Percentiles rank a stretch among this genome's conserved stretches.
Conservation (phyloP, 2,888 invertebrate genomes). For the Lithophane semibrunnea region DNA sequence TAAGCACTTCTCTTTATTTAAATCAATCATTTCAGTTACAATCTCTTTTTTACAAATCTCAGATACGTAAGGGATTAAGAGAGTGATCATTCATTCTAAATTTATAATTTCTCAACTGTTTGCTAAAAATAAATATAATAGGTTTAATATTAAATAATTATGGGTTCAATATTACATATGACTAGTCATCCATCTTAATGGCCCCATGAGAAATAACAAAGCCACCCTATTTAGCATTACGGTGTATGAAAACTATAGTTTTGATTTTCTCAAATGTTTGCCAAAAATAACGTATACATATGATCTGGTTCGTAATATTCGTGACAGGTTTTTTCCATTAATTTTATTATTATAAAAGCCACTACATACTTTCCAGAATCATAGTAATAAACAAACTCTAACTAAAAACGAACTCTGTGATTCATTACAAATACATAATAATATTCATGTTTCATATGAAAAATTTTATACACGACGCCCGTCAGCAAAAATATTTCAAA, state of each 20-base stretch:
- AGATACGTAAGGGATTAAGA: not conserved
- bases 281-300: not conserved
- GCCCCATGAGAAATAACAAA: too few relatives aligned
- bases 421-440: not conserved
- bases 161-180: too few relatives aligned
- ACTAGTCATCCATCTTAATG: too few relatives aligned
- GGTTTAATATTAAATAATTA: too few relatives aligned
- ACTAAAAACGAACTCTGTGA: not conserved
- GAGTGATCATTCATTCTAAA: not conserved
- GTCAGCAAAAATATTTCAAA: constrained; percentile 12
- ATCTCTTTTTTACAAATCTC: not conserved
- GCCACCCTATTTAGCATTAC: too few relatives aligned
- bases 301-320: not conserved
- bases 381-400: not conserved
- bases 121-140: too few relatives aligned
- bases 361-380: not conserved
- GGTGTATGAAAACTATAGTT: too few relatives aligned
- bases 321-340: not conserved
- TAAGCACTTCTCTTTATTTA: not conserved
- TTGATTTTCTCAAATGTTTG: too few relatives aligned
- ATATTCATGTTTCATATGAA: not conserved
- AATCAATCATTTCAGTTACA: not conserved
- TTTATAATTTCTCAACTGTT: not conserved
- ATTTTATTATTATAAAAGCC: not conserved
- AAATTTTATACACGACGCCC: not conserved